Base-by-base conservation (phyloP, 2,888 invertebrate genomes). In the Mystacides longicornis region DNA sequence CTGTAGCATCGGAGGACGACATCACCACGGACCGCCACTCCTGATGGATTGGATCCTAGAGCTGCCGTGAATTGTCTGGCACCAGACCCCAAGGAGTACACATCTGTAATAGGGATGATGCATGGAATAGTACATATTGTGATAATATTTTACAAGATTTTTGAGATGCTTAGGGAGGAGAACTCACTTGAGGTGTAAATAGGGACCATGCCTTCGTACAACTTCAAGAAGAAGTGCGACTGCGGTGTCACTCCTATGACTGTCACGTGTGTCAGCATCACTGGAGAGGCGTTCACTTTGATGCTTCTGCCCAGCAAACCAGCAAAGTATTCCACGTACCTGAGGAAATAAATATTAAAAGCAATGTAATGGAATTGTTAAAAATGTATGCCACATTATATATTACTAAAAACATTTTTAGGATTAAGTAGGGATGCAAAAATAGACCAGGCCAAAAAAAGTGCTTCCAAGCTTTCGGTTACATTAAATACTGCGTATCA, bases 321-420 rank as follows among this genome's bases (percentile, higher is more conserved):
- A 52, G 92, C 86, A 72, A 95, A 95, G 69, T 95, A 94, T 68
- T 89, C 87, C 63, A 95, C 87, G 75, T 94, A 94, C 73, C 93
- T 93, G 78, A 55, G 50, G 49, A 18, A 23, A 20, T 19, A 11
- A 16, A 31, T 9, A 27, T 27, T 27, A 7, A 27, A 27, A 27
- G 11, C 27, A 27, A 7, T 27, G 11, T 7, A 27, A 27, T 27
- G 11, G 11, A 27, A 7, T 7, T 27, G 27, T 27, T 27, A 7
- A 27, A 7, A 27, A 27, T 27, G 7, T 7, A 7, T 11, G 27
- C 5, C 11, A 27, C 27, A 27, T 27, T 7, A 11, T 27, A 7
- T 11, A 27, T 7, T 7, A 11, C 27, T 27, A 7, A 27, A 7
- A 27, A 27, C 11, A 27, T 7, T 27, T 11, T 27, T 11, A 27